These are phyloP conservation scores for Dendrolimus kikuchii DNA, from an alignment of 1,140 invertebrate species.

Conservation along the genomic window DNA sequence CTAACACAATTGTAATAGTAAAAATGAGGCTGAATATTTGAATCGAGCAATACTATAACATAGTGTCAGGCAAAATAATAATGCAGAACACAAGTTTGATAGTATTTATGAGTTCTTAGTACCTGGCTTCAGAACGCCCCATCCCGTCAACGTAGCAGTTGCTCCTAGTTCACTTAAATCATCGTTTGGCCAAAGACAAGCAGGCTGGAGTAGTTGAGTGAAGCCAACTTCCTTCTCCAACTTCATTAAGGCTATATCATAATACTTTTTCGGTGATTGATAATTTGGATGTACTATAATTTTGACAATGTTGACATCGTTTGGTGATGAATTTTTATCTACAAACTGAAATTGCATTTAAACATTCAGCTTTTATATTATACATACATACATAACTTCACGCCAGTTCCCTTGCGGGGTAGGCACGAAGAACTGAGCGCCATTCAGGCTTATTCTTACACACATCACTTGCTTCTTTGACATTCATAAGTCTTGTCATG, in stretches of 20 bases:
- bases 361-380: neutral
- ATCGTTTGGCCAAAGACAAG: slow-evolving; percentile 26
- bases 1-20: slow-evolving; percentile 13
- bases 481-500: too few species aligned
- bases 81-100: neutral
- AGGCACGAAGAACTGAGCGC: too few species aligned
- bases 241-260: slow-evolving; percentile 57
- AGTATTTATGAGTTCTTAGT: slow-evolving; percentile 17
- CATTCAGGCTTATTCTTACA: too few species aligned
- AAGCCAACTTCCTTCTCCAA: slow-evolving; percentile 20
- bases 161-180: slow-evolving; percentile 11
- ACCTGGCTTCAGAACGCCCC: slow-evolving; percentile 26
- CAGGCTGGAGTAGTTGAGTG: slow-evolving; percentile 20
- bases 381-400: too few species aligned
- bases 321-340: slow-evolving; percentile 3
- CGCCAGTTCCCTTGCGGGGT: too few species aligned
- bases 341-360: neutral
- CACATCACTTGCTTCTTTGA: too few species aligned
- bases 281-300: slow-evolving; percentile 69
- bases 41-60: too few species aligned
- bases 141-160: slow-evolving; percentile 25
- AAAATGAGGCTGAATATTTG: slow-evolving; percentile 9
- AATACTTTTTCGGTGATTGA: slow-evolving; percentile 53
- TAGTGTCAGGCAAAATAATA: too few species aligned
- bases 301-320: slow-evolving; percentile 28